Evolutionary conservation across 2,888 invertebrate genomes (phyloP).

Genomic region (Epinotia brunnichana): DNA sequence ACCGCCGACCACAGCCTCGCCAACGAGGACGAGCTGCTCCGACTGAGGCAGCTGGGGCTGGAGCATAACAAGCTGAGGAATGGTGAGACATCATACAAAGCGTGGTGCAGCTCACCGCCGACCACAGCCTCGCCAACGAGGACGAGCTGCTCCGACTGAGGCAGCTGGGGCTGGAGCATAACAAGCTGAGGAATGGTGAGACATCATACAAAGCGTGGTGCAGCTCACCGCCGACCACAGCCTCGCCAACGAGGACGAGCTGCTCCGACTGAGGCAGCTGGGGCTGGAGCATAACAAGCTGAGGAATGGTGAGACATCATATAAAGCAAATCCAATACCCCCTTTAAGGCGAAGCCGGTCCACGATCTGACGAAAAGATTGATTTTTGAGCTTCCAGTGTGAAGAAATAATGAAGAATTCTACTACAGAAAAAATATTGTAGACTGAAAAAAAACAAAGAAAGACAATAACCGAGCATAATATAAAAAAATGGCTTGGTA

Average conservation of each 20-base stretch:
- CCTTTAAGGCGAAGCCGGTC: too few species aligned
- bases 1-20: constrained; percentile 92
- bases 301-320: constrained; percentile 81
- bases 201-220: constrained; percentile 82
- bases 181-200: constrained; percentile 86
- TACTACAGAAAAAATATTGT: too few species aligned
- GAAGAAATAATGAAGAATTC: too few species aligned
- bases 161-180: constrained; percentile 89
- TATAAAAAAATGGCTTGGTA: too few species aligned
- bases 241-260: constrained; percentile 92
- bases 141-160: constrained; percentile 91
- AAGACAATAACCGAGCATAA: too few species aligned
- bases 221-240: constrained; percentile 94
- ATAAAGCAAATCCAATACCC: too few species aligned
- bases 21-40: constrained; percentile 92
- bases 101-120: constrained; percentile 91
- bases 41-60: constrained; percentile 90
- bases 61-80: constrained; percentile 87
- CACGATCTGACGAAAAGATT: too few species aligned
- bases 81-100: constrained; percentile 71
- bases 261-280: constrained; percentile 88
- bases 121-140: constrained; percentile 93
- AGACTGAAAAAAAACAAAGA: too few species aligned
- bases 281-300: constrained; percentile 89
- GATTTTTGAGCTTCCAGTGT: too few species aligned